Base-by-base conservation (phyloP, 2,888 invertebrate genomes). In the Caenorhabditis macrosperma region DNA sequence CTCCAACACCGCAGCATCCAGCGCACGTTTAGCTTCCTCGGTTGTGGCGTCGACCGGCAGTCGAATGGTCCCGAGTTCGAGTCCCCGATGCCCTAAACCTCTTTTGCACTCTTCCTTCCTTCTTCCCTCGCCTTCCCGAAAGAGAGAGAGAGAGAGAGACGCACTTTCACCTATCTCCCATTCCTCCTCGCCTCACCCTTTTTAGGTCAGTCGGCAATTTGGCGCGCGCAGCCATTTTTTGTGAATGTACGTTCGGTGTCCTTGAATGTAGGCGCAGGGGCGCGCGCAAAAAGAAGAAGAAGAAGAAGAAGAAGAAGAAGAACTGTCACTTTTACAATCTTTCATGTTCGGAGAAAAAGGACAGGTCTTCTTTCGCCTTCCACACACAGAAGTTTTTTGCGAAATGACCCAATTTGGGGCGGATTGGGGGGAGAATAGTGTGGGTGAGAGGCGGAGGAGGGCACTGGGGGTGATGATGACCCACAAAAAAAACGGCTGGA, bases 201-300 rank as follows among this genome's bases (percentile, higher is more conserved):
- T 72, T 72, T 72, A 72, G 71, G 71, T 72, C 68, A 68, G 35
- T 64, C 67, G 57, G 71, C 71, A 72, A 72, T 72, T 72, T 72
- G 52, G 64, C 57, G 71, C 71, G 61, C 41, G 41, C 55, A 63
- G 61, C 44, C 54, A 48, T 63, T 63, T 63, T 71, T 72, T 69
- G 28, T 57, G n/a, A 24, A 26, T 24, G 17, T n/a, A n/a, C n/a
- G n/a, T 28, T 22, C 35, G 35, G 33, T 59, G 60, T 35, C 71
- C 71, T 72, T 72, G 71, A 72, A 60, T n/a, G n/a, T n/a, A n/a
- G n/a, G n/a, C n/a, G n/a, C n/a, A n/a, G n/a, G n/a, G n/a, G n/a
- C n/a, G n/a, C n/a, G n/a, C n/a, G n/a, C n/a, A 30, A 44, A 28
- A 26, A 48, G 26, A 12, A 41, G 24, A 28, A 24, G 15, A 38